Percentiles rank a stretch among this genome's conserved stretches.
phyloP scores from a whole-genome alignment of 2,113 vertebrate species.

The Athene noctua region DNA sequence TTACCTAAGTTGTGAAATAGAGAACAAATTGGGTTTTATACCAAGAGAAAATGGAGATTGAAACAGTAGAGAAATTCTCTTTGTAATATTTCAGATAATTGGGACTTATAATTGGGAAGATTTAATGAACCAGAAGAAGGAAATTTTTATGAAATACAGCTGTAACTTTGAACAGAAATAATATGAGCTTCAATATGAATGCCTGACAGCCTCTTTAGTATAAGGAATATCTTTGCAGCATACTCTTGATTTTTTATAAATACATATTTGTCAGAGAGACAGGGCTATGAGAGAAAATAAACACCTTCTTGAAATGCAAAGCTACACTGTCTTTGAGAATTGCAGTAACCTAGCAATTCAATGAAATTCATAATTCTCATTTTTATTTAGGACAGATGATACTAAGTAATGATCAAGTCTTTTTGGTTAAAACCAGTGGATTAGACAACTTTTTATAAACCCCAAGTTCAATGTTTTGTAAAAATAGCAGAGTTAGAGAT shows the following conservation, averaged over 20 bases:
- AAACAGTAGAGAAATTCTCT: neutral
- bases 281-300: neutral
- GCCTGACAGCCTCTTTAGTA: neutral
- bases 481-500: neutral
- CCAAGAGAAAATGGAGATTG: neutral
- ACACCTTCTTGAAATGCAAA: neutral
- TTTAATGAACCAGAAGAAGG: neutral
- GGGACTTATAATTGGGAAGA: neutral
- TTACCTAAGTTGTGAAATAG: neutral
- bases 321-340: neutral
- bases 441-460: neutral
- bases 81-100: neutral
- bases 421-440: neutral
- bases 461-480: neutral
- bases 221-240: neutral
- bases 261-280: accelerated
- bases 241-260: neutral
- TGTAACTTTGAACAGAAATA: neutral
- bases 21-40: neutral
- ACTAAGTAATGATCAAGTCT: neutral
- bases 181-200: neutral
- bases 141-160: neutral
- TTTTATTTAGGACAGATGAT: neutral
- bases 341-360: neutral
- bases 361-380: neutral